Evolutionary conservation across 64 coral and sea anemone species (phyloP).

Genomic region (Montipora capricornis): DNA sequence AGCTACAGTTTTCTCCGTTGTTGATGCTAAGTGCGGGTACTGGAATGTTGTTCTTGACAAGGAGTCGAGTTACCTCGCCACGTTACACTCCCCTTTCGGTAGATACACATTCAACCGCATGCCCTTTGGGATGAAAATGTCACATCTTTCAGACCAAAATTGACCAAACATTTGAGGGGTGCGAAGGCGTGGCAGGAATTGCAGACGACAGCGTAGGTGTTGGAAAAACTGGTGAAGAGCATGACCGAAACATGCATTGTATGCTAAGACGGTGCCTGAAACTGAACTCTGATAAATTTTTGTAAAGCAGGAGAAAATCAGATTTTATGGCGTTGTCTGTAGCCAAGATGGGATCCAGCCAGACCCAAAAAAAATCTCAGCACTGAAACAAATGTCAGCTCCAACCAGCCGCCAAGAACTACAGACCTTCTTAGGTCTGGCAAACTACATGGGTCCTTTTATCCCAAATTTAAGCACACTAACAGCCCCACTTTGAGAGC

Average conservation of each 20-base stretch:
- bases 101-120: neutral
- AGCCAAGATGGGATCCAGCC: constrained; percentile 10
- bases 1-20: neutral
- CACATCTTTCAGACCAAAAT: constrained; percentile 22
- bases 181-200: neutral
- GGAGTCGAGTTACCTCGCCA: neutral
- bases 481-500: neutral
- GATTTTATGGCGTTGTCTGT: constrained; percentile 63
- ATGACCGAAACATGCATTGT: constrained; percentile 12
- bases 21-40: neutral
- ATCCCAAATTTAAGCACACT: constrained; percentile 50
- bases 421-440: constrained; percentile 13
- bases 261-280: constrained; percentile 60
- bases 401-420: neutral
- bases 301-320: constrained; percentile 65
- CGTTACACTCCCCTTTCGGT: constrained; percentile 31
- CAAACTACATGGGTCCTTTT: constrained; percentile 54
- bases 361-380: constrained; percentile 34
- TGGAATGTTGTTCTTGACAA: neutral
- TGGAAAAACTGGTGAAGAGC: constrained; percentile 12
- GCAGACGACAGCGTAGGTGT: constrained; percentile 4
- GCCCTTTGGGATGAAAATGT: constrained; percentile 12
- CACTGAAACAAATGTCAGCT: constrained; percentile 24
- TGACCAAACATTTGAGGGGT: constrained; percentile 27
- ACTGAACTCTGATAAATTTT: constrained; percentile 70